These are phyloP conservation scores for Chamaetylas fuelleborni DNA, from an alignment of 2,113 vertebrate species.

Conservation along the genomic window DNA sequence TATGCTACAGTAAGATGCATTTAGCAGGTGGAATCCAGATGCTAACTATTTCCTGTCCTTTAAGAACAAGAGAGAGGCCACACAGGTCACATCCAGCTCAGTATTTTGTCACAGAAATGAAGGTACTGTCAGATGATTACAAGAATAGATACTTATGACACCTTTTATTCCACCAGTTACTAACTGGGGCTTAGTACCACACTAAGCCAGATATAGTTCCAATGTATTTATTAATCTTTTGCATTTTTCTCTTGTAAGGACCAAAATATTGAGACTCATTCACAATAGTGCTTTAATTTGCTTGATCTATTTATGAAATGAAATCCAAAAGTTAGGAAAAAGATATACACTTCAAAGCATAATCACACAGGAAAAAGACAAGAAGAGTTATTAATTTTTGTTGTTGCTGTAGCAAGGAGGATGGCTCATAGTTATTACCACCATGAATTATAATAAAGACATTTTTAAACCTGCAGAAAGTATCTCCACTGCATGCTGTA, in stretches of 20 bases:
- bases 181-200: neutral
- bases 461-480: conserved; percentile 36
- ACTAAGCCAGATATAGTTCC: neutral
- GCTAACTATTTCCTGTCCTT: neutral
- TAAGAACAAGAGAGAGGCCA: neutral
- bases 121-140: neutral
- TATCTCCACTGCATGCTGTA: neutral
- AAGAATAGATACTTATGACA: neutral
- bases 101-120: neutral
- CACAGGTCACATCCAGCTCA: neutral
- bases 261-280: neutral
- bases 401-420: neutral
- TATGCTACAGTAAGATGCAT: neutral
- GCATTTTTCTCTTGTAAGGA: neutral
- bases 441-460: neutral
- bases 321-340: neutral
- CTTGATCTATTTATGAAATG: neutral
- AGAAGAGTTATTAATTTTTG: neutral
- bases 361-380: neutral
- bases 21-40: neutral
- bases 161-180: neutral
- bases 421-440: neutral
- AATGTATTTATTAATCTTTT: neutral
- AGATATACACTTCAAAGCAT: neutral
- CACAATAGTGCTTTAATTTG: neutral